Percentiles rank a stretch among this genome's conserved stretches.
Conservation (phyloP, 2,113 vertebrate species). For the Trogon surrucura region DNA sequence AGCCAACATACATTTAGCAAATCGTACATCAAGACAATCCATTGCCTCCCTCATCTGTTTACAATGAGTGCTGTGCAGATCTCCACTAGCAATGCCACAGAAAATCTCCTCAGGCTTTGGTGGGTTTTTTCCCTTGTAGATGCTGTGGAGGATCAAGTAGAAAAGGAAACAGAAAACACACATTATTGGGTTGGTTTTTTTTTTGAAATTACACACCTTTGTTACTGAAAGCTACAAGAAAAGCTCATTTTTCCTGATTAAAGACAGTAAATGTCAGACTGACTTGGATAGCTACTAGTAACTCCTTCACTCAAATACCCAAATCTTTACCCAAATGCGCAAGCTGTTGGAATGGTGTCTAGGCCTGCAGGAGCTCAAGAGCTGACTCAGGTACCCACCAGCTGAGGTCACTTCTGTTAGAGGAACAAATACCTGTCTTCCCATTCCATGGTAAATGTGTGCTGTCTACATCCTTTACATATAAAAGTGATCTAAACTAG, state of each 20-base stretch:
- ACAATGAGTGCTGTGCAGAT: background rate
- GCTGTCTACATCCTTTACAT: background rate
- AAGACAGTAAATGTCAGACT: background rate
- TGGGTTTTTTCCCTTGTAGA: background rate
- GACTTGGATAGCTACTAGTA: background rate
- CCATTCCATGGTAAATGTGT: background rate
- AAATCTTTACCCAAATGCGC: background rate
- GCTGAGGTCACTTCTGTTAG: background rate
- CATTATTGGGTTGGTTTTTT: no score
- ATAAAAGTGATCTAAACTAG: background rate
- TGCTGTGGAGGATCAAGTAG: background rate
- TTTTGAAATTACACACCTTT: background rate
- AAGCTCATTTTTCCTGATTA: background rate
- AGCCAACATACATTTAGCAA: background rate
- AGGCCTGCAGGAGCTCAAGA: background rate
- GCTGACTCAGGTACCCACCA: background rate
- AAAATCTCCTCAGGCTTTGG: background rate
- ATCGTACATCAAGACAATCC: rapidly evolving
- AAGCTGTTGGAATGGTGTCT: background rate
- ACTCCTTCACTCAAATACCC: background rate
- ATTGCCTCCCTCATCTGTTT: background rate
- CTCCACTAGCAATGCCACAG: rapidly evolving
- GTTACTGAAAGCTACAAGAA: background rate
- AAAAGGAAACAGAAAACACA: background rate
- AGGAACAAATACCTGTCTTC: background rate